Percentiles rank a stretch among this genome's conserved stretches.
phyloP scores from a whole-genome alignment of 1,140 invertebrate genomes.

The Diorhabda sublineata region DNA sequence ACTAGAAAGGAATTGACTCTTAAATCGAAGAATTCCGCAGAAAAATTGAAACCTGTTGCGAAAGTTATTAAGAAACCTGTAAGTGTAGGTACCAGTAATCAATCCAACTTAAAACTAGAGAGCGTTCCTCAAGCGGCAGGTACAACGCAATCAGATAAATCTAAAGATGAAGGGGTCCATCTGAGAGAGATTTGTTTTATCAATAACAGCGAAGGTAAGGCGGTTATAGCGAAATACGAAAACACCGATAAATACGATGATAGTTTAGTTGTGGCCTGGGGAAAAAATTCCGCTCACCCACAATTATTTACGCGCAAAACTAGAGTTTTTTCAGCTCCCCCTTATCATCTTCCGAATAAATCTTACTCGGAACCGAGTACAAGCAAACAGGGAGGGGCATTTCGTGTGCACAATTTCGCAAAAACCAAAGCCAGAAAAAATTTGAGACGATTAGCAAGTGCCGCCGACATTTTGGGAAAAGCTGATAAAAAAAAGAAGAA shows the following conservation, averaged over 20 bases:
- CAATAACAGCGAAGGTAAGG: conserved; percentile 38
- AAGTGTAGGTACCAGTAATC: conserved; percentile 11
- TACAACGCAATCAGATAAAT: conserved; percentile 10
- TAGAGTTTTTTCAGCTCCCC: conserved; percentile 16
- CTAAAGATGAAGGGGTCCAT: conserved; percentile 26
- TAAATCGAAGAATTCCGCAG: conserved; percentile 31
- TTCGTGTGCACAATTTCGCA: conserved; percentile 39
- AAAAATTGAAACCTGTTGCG: conserved; percentile 24
- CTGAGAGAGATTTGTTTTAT: conserved; percentile 41
- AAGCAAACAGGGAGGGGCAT: conserved; percentile 27
- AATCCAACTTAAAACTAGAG: conserved; percentile 11
- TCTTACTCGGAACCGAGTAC: conserved; percentile 29
- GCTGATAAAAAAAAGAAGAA: conserved; percentile 39
- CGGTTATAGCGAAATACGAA: conserved; percentile 41
- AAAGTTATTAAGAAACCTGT: conserved; percentile 19
- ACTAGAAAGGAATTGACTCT: conserved; percentile 29
- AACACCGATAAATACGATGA: conserved; percentile 33
- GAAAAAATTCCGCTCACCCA: conserved; percentile 27
- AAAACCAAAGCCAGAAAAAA: conserved; percentile 38
- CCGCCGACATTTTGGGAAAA: conserved; percentile 30
- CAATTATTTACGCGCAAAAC: conserved; percentile 38
- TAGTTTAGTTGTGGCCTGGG: conserved; percentile 40
- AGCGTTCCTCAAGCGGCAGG: background rate
- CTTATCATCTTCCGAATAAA: conserved; percentile 19
- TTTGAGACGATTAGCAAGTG: conserved; percentile 32